Evolutionary conservation across 2,113 vertebrate species (phyloP).

Genomic region (Atherinomorus stipes): DNA sequence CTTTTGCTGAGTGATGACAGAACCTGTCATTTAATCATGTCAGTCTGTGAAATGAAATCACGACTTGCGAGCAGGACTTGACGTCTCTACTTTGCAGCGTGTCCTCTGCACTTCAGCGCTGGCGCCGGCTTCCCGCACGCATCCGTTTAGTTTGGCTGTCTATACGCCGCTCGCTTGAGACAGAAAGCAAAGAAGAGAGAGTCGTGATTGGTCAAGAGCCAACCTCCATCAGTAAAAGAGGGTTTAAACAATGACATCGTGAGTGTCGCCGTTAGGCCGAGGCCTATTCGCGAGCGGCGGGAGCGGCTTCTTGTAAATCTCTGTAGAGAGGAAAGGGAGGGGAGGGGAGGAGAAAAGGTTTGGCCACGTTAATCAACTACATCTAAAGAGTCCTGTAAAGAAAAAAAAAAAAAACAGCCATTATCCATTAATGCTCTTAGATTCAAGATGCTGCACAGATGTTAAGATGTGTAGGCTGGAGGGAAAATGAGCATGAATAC

Average conservation of each 20-base stretch:
- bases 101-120: not conserved
- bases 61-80: slow-evolving; percentile 27
- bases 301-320: slow-evolving; percentile 86
- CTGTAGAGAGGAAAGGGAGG: slow-evolving; percentile 67
- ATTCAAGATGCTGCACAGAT: not conserved
- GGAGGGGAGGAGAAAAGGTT: slow-evolving; percentile 56
- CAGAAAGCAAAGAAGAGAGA: slow-evolving; percentile 71
- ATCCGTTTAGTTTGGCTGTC: slow-evolving; percentile 32
- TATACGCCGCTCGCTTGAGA: slow-evolving; percentile 74
- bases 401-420: slow-evolving; percentile 33
- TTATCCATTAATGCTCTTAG: not conserved
- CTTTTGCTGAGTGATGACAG: slow-evolving; percentile 4
- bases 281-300: slow-evolving; percentile 82
- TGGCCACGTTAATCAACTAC: slow-evolving; percentile 36
- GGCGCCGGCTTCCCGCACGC: not conserved
- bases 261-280: slow-evolving; percentile 81
- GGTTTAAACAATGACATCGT: slow-evolving; percentile 81
- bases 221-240: slow-evolving; percentile 13
- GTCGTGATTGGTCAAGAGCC: slow-evolving; percentile 64
- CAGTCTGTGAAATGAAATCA: slow-evolving; percentile 18
- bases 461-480: not conserved
- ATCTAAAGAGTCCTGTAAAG: slow-evolving; percentile 9
- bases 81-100: slow-evolving; percentile 16
- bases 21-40: slow-evolving; percentile 5
- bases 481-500: slow-evolving; percentile 10